These are phyloP conservation scores for Lepidochrysops patricia DNA, from an alignment of 2,888 invertebrate genomes.

Conservation along the genomic window DNA sequence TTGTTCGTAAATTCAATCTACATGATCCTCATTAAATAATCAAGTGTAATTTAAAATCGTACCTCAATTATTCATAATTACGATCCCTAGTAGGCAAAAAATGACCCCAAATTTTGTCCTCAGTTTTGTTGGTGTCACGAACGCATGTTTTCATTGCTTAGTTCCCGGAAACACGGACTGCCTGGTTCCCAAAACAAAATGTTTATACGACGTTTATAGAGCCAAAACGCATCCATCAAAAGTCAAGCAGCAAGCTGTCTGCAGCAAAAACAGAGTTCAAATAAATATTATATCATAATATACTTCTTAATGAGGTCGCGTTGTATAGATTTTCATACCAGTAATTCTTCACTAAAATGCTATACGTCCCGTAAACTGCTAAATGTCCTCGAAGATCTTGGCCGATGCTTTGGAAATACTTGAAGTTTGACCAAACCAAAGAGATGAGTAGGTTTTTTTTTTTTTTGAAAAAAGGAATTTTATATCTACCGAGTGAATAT, in stretches of 20 bases:
- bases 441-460: too few relatives aligned
- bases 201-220: neutral
- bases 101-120: constrained; percentile 3
- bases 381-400: too few relatives aligned
- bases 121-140: neutral
- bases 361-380: too few relatives aligned
- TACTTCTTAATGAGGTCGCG: neutral
- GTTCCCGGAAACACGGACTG: constrained; percentile 6
- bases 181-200: neutral
- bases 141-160: neutral
- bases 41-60: constrained; percentile 1
- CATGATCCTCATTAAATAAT: constrained; percentile 6
- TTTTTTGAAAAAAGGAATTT: too few relatives aligned
- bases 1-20: neutral
- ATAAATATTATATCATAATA: neutral
- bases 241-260: neutral
- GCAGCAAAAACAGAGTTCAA: neutral
- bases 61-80: constrained; percentile 1
- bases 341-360: neutral
- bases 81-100: constrained; percentile 5
- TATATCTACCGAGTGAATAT: too few relatives aligned
- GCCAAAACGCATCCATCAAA: neutral
- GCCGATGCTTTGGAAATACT: too few relatives aligned
- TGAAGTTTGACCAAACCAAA: too few relatives aligned
- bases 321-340: neutral